Evolutionary conservation across 2,113 vertebrate genomes (phyloP).

Genomic region (Rhegmatorhina hoffmannsi): DNA sequence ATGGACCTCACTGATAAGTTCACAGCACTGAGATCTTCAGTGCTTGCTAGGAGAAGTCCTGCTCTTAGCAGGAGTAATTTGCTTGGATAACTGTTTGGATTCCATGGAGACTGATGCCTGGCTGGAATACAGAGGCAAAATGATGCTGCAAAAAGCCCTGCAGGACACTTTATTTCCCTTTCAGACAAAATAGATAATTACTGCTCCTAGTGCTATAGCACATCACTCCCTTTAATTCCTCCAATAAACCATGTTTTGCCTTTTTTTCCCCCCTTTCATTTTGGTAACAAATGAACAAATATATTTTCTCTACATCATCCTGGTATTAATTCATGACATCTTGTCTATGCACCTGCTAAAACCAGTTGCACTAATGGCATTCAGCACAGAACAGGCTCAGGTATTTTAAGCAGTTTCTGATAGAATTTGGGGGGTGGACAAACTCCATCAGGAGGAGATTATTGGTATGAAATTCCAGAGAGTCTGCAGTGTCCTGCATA

Average conservation of each 20-base stretch:
- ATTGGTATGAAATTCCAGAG: constrained; percentile 12
- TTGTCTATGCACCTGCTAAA: not conserved
- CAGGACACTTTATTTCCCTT: constrained; percentile 25
- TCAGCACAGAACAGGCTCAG: not conserved
- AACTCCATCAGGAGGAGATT: constrained; percentile 20
- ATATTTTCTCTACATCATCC: not conserved
- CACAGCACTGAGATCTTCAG: not conserved
- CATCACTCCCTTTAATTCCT: not conserved
- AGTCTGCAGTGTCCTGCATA: not conserved
- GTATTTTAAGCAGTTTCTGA: not conserved
- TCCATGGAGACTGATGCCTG: not conserved
- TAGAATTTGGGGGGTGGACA: not conserved
- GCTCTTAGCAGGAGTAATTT: not conserved
- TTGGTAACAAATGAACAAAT: not conserved
- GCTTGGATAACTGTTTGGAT: not conserved
- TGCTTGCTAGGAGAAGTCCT: not conserved
- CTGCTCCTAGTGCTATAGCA: not conserved
- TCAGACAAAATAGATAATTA: constrained; percentile 44
- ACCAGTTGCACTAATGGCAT: not conserved
- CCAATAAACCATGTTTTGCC: not conserved
- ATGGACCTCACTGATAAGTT: not conserved
- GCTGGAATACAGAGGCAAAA: constrained; percentile 16
- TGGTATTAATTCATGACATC: not conserved
- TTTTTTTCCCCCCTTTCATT: not conserved
- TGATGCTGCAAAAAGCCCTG: not conserved